Evolutionary conservation across 2,113 vertebrate genomes (phyloP), one percentile per base, ranked within the genome.

Genomic region (Dipodomys spectabilis): DNA sequence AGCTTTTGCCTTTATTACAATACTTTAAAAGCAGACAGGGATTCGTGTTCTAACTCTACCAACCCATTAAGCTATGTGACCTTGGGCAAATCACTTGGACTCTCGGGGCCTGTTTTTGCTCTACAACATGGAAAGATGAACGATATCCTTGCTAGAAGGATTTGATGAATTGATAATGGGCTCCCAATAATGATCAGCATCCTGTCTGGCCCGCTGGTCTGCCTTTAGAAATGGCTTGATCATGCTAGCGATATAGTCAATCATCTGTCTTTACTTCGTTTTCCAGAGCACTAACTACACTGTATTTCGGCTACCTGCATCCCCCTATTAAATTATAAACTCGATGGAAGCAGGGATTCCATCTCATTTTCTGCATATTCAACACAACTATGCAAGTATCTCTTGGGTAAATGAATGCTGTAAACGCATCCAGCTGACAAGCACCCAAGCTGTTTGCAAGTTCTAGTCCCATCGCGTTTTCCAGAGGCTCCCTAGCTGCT

Each of bases 11-110:
- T 45, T n/a, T 1, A 64, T 72, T 0, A 32, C 0, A 4, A 10
- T 20, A 65, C 19, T 22, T 57, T 30, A 62, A 71, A 83, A 83
- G 39, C 30, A 77, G 16, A 68, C 73, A 23, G 64, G 35, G 78
- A 22, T 28, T 78, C 91, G 65, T 19, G 11, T 19, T 88, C n/a
- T 83, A 83, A 35, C 13, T 92, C 75, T 60, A 57, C 16, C 68
- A 44, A 44, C 32, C 69, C n/a, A 74, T 15, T 2, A 64, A 39
- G 49, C 30, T 39, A 44, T 2, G 49, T 90, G 87, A 85, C 90
- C 84, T 57, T 71, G 60, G 27, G 65, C 82, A 84, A 78, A 89
- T 83, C 32, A 30, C 27, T 77, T 85, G 80, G 71, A 49, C 67
- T 32, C 44, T 78, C 30, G 28, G 39, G 71, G 27, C 16, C 77